Base-by-base conservation (phyloP, 1,140 invertebrate species). In the Atta colombica region DNA sequence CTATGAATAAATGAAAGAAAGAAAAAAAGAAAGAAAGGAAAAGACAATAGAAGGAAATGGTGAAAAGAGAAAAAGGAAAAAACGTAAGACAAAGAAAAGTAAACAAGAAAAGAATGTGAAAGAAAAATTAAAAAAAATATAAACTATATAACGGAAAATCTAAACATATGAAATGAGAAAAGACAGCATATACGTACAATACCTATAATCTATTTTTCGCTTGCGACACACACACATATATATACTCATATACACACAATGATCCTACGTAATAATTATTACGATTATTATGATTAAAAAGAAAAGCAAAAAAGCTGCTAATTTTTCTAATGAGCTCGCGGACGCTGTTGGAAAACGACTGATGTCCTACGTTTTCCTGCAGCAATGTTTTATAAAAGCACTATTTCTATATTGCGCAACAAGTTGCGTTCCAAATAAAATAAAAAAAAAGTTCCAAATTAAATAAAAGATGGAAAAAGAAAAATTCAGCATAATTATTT, bases 161-260 rank as follows among this genome's bases (percentile, higher is more conserved):
- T 71, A 45, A 69, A 16, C 21, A 55, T 71, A 51, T 0, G 69
- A 35, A 61, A 45, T 51, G 31, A 63, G 18, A 61, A 61, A 61
- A 72, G 39, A 58, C 78, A 71, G 86, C 60, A 74, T 88, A 65
- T 66, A 80, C 55, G 39, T 45, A 80, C 61, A 87, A 89, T 66
- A 84, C 60, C 87, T 89, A 89, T 87, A 89, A 87, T 89, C 88
- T 90, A 90, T 90, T 90, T 90, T 90, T 90, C 74, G 88, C 88
- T 78, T 55, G 85, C 63, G 60, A 85, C 81, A 89, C 65, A 66
- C 31, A n/a, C 18, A 65, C 16, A 66, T 10, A 66, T 35, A 65
- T 28, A 65, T 14, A 66, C 31, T n/a, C 8, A 68, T 4, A 45
- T 6, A 68, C 35, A 68, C 12, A 68, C 35, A 84, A 77, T 78